Evolutionary conservation across 1,140 invertebrate species (phyloP).

Genomic region (Drosophila tani): DNA sequence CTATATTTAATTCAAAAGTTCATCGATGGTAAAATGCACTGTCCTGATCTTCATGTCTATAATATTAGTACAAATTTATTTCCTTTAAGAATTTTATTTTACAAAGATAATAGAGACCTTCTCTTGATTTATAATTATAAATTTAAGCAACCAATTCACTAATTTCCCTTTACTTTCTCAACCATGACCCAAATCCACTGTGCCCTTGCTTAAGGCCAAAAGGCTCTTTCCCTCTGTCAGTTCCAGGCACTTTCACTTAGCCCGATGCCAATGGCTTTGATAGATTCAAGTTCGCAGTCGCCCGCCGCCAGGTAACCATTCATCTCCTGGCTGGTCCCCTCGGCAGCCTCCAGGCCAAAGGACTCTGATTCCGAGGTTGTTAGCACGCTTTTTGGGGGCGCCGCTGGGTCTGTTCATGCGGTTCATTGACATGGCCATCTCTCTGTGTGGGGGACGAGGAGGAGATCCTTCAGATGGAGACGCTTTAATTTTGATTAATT

Average conservation of each 20-base stretch:
- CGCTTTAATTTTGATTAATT: constrained; percentile 72
- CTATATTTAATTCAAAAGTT: no score
- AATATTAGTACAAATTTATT: no score
- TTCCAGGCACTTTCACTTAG: constrained; percentile 51
- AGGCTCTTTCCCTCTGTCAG: constrained; percentile 57
- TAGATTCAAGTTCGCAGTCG: constrained; percentile 68
- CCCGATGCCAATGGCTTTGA: constrained; percentile 45
- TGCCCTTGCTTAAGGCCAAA: neutral
- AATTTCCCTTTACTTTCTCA: neutral
- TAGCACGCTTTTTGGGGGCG: constrained; percentile 21
- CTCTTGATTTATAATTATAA: neutral
- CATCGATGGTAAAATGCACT: no score
- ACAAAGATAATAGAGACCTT: no score
- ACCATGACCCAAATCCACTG: constrained; percentile 2
- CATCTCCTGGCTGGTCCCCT: constrained; percentile 1
- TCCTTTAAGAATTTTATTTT: no score
- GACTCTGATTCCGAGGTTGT: constrained; percentile 17
- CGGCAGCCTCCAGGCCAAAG: neutral
- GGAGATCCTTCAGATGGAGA: constrained; percentile 3
- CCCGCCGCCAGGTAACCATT: constrained; percentile 59
- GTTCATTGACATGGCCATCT: constrained; percentile 50
- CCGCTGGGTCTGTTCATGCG: constrained; percentile 43
- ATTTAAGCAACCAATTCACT: neutral
- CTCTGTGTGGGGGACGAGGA: neutral
- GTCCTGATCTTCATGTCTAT: no score